Conservation (phyloP, 1,140 invertebrate genomes). For the Caenorhabditis remanei region DNA sequence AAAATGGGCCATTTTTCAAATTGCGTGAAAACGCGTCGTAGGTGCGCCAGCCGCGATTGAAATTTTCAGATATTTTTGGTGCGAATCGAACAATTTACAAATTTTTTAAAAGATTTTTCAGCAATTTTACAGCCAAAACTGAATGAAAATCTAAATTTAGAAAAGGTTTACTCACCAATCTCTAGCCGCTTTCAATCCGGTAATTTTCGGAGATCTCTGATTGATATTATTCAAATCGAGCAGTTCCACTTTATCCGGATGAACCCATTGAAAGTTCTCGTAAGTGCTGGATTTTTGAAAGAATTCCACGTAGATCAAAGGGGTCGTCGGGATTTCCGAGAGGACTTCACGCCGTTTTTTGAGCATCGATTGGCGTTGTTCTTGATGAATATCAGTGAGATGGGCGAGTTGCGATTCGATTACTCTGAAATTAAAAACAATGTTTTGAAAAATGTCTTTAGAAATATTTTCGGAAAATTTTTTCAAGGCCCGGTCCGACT, state of each 20-base stretch:
- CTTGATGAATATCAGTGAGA: background rate
- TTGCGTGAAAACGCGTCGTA: no score
- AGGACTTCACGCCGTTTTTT: slow-evolving; percentile 31
- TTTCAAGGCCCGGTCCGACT: no score
- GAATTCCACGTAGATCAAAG: slow-evolving; percentile 27
- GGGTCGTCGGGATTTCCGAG: background rate
- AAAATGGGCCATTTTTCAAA: no score
- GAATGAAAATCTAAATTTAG: background rate
- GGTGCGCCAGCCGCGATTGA: no score
- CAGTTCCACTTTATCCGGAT: background rate
- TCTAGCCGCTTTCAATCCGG: slow-evolving; percentile 9
- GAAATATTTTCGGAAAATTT: no score
- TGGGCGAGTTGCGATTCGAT: slow-evolving; percentile 5
- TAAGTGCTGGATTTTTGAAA: slow-evolving; percentile 17
- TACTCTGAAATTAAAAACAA: slow-evolving; percentile 17
- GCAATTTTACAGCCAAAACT: background rate
- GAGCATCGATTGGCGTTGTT: slow-evolving; percentile 9
- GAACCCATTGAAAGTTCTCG: slow-evolving; percentile 12
- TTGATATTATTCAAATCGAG: slow-evolving; percentile 23
- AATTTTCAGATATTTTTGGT: background rate
- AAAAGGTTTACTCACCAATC: background rate
- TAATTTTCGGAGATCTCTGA: slow-evolving; percentile 2
- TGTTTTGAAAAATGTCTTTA: background rate
- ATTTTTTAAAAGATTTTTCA: background rate
- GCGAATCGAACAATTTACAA: background rate